A percentile compares a stretch with the other conserved stretches of the same genome.
Conservation (phyloP, 2,797 vertebrate species). For the Euthynnus affinis region DNA sequence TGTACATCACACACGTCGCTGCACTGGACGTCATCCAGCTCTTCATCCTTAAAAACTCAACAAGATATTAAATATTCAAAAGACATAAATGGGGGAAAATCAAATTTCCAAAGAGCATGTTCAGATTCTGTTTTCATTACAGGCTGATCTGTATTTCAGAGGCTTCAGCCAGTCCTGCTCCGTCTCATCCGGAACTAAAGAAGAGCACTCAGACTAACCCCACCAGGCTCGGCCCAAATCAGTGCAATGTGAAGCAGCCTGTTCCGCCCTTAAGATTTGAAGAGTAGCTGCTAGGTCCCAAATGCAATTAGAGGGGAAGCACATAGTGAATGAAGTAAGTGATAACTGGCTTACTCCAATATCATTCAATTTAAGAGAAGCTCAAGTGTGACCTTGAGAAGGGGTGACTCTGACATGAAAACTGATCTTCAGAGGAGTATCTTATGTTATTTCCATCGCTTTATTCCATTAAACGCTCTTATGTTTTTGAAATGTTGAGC, state of each 20-base stretch:
- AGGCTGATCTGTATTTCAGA: conserved; percentile 27
- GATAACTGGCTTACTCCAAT: conserved; percentile 51
- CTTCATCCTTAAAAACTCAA: conserved; percentile 8
- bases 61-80: conserved; percentile 40
- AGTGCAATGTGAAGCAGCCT: conserved; percentile 34
- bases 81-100: conserved; percentile 36
- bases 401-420: conserved; percentile 3
- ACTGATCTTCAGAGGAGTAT: background rate
- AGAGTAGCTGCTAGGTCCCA: conserved; percentile 28
- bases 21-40: conserved; percentile 6
- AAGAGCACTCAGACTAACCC: conserved; percentile 38
- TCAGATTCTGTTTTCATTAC: conserved; percentile 46
- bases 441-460: background rate
- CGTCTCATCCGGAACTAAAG: conserved; percentile 17
- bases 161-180: conserved; percentile 28
- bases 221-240: conserved; percentile 42
- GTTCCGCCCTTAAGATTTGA: conserved; percentile 29
- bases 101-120: conserved; percentile 40
- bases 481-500: background rate
- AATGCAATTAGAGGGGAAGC: conserved; percentile 58
- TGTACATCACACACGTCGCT: conserved; percentile 22
- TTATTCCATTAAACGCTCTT: background rate
- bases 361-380: conserved; percentile 41
- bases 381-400: conserved; percentile 40
- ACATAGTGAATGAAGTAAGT: conserved; percentile 41